Evolutionary conservation across 2,888 invertebrate genomes (phyloP).

Genomic region (Drosophila koepferae): DNA sequence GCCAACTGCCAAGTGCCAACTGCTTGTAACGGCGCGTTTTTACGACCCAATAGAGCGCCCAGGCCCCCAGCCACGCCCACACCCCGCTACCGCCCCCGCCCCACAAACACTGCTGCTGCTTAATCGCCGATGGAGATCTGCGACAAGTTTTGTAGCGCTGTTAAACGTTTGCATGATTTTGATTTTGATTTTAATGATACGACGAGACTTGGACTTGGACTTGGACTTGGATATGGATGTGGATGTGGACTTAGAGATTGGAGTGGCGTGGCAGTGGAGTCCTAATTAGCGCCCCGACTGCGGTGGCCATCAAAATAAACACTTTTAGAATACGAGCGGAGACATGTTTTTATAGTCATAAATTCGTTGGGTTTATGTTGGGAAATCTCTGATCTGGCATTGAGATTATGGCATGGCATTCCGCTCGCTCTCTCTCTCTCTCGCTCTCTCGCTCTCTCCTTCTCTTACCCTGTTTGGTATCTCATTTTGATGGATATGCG

Average conservation of each 20-base stretch:
- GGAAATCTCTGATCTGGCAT: conserved; percentile 60
- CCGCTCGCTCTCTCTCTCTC: neutral
- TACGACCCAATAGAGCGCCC: conserved; percentile 51
- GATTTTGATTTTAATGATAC: conserved; percentile 71
- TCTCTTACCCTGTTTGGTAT: neutral
- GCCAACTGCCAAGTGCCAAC: conserved; percentile 63
- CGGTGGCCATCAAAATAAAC: conserved; percentile 81
- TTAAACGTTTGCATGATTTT: conserved; percentile 81
- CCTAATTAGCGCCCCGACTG: conserved; percentile 75
- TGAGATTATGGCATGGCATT: conserved; percentile 36
- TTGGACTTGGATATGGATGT: neutral
- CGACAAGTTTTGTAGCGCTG: conserved; percentile 78
- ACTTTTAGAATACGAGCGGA: conserved; percentile 78
- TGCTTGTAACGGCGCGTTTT: conserved; percentile 80
- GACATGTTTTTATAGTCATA: conserved; percentile 70
- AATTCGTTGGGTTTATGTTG: conserved; percentile 70
- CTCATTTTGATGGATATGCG: conserved; percentile 53
- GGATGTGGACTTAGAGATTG: conserved; percentile 16
- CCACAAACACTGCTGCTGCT: neutral
- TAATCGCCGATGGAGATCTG: conserved; percentile 33
- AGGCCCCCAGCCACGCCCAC: neutral
- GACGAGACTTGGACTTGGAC: conserved; percentile 15
- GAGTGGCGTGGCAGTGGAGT: neutral
- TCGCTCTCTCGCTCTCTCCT: neutral
- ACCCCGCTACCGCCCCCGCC: neutral